Evolutionary conservation across 2,113 vertebrate species (phyloP).

Genomic region (Tinamus guttatus): DNA sequence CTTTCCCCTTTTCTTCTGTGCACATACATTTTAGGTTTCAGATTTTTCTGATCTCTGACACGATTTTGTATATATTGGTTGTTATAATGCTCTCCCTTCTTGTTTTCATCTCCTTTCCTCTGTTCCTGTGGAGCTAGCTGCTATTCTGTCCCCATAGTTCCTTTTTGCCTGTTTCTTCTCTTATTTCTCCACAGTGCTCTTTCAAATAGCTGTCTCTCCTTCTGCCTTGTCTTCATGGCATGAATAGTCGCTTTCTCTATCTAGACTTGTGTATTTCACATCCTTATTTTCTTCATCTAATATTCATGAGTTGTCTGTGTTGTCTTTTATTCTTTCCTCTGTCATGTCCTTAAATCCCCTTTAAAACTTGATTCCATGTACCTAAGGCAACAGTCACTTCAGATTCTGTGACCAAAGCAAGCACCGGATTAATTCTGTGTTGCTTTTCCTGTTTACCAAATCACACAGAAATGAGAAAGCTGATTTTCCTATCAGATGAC

Average conservation of each 20-base stretch:
- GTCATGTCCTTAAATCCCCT: slow-evolving; percentile 28
- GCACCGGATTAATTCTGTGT: slow-evolving; percentile 27
- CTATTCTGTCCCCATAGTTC: background rate
- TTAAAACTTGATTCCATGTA: slow-evolving; percentile 15
- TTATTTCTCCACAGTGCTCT: background rate
- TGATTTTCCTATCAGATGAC: slow-evolving; percentile 45
- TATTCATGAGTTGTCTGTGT: slow-evolving; percentile 11
- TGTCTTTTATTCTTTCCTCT: background rate
- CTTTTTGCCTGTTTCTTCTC: background rate
- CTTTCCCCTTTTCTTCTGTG: background rate
- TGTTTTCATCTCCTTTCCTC: background rate
- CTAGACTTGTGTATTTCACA: background rate
- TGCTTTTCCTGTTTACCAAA: slow-evolving; percentile 53
- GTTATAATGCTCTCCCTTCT: background rate
- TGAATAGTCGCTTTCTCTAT: background rate
- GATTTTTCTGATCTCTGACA: background rate
- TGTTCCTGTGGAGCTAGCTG: background rate
- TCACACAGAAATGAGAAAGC: slow-evolving; percentile 13
- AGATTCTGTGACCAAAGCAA: slow-evolving; percentile 45
- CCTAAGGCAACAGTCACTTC: slow-evolving; percentile 62
- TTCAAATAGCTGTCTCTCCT: background rate
- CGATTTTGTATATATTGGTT: background rate
- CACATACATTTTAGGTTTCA: background rate
- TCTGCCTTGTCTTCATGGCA: background rate
- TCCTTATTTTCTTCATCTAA: background rate